Conservation (phyloP, 2,888 invertebrate species). For the Silvanus unidentatus region DNA sequence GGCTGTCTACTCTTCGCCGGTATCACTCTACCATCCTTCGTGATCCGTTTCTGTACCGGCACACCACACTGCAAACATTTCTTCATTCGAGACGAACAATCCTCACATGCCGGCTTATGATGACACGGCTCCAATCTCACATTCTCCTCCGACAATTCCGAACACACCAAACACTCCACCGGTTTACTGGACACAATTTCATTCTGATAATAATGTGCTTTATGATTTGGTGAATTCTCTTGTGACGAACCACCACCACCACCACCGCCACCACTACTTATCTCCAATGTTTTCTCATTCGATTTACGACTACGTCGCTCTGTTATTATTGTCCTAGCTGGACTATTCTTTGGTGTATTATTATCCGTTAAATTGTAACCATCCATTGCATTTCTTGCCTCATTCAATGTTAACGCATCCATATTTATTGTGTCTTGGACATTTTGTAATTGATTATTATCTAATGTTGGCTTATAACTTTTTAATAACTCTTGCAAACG, state of each 20-base stretch:
- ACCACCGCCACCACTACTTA: conserved; percentile 22
- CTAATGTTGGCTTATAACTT: conserved; percentile 45
- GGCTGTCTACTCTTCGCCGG: conserved; percentile 53
- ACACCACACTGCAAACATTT: conserved; percentile 66
- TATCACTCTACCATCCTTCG: conserved; percentile 30
- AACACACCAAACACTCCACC: conserved; percentile 66
- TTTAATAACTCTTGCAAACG: conserved; percentile 49
- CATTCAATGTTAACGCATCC: conserved; percentile 33
- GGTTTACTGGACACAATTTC: conserved; percentile 41
- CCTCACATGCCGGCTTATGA: conserved; percentile 68
- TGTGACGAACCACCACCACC: conserved; percentile 35
- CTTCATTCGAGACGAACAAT: conserved; percentile 71
- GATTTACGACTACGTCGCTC: conserved; percentile 36
- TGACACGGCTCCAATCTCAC: conserved; percentile 67
- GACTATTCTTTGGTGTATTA: conserved; percentile 30
- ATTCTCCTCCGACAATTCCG: conserved; percentile 57
- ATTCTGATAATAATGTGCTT: conserved; percentile 36
- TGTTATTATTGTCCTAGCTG: conserved; percentile 27
- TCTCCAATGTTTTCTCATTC: conserved; percentile 30
- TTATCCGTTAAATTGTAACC: conserved; percentile 41
- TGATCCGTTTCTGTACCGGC: conserved; percentile 50
- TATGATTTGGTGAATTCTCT: conserved; percentile 41
- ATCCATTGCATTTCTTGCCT: conserved; percentile 31
- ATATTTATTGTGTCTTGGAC: conserved; percentile 18
- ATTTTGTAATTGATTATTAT: conserved; percentile 34